phyloP scores from a whole-genome alignment of 2,113 vertebrate species.

The Oncorhynchus keta region DNA sequence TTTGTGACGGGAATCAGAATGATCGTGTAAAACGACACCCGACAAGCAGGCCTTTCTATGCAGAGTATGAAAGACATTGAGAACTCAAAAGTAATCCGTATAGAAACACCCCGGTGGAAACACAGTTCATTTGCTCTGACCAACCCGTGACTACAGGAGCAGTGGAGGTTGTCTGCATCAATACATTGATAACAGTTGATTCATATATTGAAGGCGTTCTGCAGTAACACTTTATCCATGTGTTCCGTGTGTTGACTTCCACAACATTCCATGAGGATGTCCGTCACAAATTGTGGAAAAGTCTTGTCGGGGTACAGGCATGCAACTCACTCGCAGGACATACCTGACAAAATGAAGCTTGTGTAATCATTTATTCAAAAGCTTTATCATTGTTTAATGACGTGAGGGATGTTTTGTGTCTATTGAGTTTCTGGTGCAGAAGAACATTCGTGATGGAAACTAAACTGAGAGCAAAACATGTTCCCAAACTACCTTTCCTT shows the following conservation, averaged over 20 bases:
- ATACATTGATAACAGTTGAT: conserved; percentile 46
- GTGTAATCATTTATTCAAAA: neutral
- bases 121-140: neutral
- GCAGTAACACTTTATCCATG: conserved; percentile 19
- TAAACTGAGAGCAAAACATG: neutral
- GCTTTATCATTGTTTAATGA: neutral
- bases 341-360: neutral
- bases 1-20: no score
- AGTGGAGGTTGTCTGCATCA: conserved; percentile 39
- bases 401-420: neutral
- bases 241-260: neutral
- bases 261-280: no score
- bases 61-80: no score
- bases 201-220: conserved; percentile 50
- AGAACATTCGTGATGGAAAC: neutral
- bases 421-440: neutral
- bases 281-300: no score
- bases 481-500: neutral
- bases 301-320: no score
- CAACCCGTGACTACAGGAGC: conserved; percentile 9
- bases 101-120: no score
- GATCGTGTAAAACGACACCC: no score
- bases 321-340: no score
- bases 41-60: no score
- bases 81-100: no score